These are phyloP conservation scores for Pachyramphus minor DNA, from an alignment of 2,113 vertebrate genomes.

Conservation along the genomic window DNA sequence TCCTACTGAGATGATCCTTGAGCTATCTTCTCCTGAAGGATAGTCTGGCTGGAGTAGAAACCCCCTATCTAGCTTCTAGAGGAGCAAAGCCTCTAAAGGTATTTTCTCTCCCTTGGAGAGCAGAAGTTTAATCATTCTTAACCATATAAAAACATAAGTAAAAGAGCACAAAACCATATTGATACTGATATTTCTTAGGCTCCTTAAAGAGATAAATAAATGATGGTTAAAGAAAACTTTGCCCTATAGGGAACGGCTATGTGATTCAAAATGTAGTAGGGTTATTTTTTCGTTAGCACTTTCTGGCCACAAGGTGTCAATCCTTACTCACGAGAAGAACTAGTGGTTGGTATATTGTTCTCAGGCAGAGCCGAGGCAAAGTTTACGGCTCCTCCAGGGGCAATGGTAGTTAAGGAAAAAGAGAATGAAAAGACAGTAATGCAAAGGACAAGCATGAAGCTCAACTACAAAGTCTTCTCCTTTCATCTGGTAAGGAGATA, in stretches of 20 bases:
- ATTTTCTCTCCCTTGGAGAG: not conserved
- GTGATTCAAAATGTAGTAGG: not conserved
- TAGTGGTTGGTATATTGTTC: not conserved
- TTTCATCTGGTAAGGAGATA: not conserved
- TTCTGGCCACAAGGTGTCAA: conserved; percentile 58
- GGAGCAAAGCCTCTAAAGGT: not conserved
- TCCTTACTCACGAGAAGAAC: not conserved
- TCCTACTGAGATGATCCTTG: not conserved
- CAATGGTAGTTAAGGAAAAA: not conserved
- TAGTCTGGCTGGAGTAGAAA: not conserved
- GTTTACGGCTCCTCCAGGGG: not conserved
- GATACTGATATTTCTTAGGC: not conserved
- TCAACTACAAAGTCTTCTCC: not conserved
- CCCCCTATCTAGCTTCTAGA: not conserved
- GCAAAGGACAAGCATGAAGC: not conserved
- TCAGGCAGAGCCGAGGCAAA: not conserved
- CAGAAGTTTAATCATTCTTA: not conserved
- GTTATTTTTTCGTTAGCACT: not conserved
- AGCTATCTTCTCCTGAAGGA: not conserved
- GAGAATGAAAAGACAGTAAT: not conserved
- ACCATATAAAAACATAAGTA: not conserved
- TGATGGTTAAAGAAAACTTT: not conserved
- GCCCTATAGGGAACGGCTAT: not conserved
- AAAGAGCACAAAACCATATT: not conserved
- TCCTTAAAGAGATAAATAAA: not conserved